Base-by-base conservation (phyloP, 2,888 invertebrate species). In the Athalia rosae region DNA sequence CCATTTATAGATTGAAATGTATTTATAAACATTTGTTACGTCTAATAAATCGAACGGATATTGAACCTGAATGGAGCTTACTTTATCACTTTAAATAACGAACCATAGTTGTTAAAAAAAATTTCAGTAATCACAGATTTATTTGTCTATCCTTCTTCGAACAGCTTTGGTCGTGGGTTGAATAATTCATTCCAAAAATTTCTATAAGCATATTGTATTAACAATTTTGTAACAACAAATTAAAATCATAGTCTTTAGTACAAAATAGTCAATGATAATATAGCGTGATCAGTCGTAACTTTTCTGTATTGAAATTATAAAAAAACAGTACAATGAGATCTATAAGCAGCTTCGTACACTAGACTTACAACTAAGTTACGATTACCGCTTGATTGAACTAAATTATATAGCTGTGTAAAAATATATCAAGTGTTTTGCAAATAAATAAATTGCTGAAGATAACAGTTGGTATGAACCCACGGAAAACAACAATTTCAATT, bases 191-290 rank as follows among this genome's bases (percentile, higher is more conserved):
- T 61, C 74, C 11, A n/a, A n/a, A 43, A 9, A n/a, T 62, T 61
- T 74, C 48, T 74, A 74, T 28, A 74, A 62, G 74, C 74, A 74
- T 61, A 61, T 66, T 61, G 61, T 74, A 74, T 74, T 48, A 61
- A 74, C 61, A 74, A 61, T 61, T 59, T 61, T 59, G 8, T 61
- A 61, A 61, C 61, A 59, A 74, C 59, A 59, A 74, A 13, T 71
- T 13, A 61, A 59, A 74, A 74, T 59, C 45, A 45, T 59, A 61
- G 45, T 13, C 41, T 41, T 0, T 59, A 59, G 59, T 74, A 74
- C 71, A 71, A 74, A 74, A 66, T 61, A 28, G 28, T 41, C 15
- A 47, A 61, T 59, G n/a, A 74, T 50, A 61, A n/a, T 41, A 61
- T 61, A 74, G 41, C 45, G 15, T 74, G 48, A 11, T 48, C 13